Conservation (phyloP, 1,140 invertebrate genomes). For the Palaemon carinicauda region DNA sequence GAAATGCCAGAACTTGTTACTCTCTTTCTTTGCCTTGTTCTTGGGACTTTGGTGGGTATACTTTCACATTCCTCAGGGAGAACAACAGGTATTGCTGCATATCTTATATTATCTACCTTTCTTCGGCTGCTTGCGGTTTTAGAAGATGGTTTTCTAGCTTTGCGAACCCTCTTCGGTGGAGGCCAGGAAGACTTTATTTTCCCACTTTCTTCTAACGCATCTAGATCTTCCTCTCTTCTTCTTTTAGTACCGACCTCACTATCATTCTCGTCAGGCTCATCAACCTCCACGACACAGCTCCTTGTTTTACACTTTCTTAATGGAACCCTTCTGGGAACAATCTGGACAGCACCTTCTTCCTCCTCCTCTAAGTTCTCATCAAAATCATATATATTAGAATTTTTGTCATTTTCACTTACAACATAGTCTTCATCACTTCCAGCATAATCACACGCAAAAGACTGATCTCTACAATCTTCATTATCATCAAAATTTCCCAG, state of each 20-base stretch:
- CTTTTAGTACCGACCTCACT: background rate
- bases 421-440: no score
- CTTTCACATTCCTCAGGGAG: background rate
- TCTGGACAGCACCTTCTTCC: no score
- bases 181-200: slow-evolving; percentile 52
- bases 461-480: background rate
- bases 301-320: no score
- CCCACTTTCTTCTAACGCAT: slow-evolving; percentile 50
- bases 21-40: background rate
- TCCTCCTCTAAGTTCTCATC: background rate
- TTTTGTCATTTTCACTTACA: no score
- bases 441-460: no score
- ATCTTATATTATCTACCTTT: background rate
- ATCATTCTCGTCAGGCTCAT: background rate
- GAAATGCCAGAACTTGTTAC: no score
- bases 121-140: background rate
- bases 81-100: background rate
- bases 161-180: slow-evolving; percentile 47
- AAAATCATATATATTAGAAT: background rate
- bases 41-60: background rate
- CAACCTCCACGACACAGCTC: background rate
- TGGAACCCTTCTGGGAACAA: no score
- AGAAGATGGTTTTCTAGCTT: slow-evolving; percentile 20
- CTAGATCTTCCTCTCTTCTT: slow-evolving; percentile 41
- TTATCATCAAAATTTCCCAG: no score